These are phyloP conservation scores for Plusia festucae DNA, from an alignment of 2,888 invertebrate genomes.

Conservation along the genomic window DNA sequence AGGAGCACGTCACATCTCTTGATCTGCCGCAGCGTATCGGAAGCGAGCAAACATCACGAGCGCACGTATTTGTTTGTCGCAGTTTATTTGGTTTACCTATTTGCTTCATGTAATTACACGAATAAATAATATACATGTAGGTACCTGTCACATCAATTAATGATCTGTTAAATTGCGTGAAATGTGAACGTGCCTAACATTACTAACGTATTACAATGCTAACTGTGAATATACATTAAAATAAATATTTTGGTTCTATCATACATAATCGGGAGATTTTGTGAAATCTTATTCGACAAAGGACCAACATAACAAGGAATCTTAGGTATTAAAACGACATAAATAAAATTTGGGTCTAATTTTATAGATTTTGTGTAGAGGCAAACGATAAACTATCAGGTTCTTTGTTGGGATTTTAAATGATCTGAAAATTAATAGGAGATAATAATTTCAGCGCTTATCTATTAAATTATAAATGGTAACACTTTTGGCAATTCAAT, in stretches of 20 bases:
- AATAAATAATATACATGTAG: constrained; percentile 38
- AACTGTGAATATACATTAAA: too few relatives aligned
- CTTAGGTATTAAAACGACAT: neutral
- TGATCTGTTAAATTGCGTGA: constrained; percentile 16
- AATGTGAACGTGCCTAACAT: constrained; percentile 10
- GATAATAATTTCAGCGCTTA: neutral
- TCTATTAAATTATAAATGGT: constrained; percentile 1
- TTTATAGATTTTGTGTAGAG: neutral
- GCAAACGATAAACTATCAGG: neutral
- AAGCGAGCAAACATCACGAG: constrained; percentile 26
- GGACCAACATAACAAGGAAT: neutral
- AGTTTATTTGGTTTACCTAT: constrained; percentile 36
- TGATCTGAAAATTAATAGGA: neutral
- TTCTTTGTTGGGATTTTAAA: neutral
- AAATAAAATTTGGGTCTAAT: neutral
- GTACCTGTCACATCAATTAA: constrained; percentile 35
- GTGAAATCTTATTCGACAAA: too few relatives aligned
- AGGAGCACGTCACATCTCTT: constrained; percentile 8
- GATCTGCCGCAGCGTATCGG: constrained; percentile 34
- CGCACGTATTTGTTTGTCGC: constrained; percentile 26
- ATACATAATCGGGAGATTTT: too few relatives aligned
- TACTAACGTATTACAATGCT: too few relatives aligned
- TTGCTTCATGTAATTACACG: constrained; percentile 38
- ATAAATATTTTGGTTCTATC: too few relatives aligned
- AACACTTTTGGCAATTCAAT: neutral